phyloP scores from a whole-genome alignment of 92 coral and sea anemone genomes.

The Phenganax stokvisi region DNA sequence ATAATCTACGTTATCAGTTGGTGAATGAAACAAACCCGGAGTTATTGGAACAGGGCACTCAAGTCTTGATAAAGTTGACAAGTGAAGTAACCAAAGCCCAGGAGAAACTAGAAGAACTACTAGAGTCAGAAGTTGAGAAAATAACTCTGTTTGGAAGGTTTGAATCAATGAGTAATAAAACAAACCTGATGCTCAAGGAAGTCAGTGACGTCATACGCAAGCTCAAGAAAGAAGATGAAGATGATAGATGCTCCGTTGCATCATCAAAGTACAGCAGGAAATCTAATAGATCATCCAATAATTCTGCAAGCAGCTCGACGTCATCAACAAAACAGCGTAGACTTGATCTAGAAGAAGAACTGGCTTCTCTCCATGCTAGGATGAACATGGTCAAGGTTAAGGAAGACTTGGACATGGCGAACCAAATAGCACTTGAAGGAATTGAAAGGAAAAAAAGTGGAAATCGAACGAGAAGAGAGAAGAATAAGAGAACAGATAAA shows the following conservation, averaged over 20 bases:
- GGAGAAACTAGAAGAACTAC: neutral
- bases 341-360: slow-evolving; percentile 19
- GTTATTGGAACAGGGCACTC: neutral
- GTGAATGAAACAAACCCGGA: neutral
- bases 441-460: neutral
- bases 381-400: slow-evolving; percentile 10
- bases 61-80: neutral
- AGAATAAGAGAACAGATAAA: slow-evolving; percentile 2
- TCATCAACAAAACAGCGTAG: slow-evolving; percentile 21
- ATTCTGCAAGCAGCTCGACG: neutral
- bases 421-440: neutral
- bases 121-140: neutral
- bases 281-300: neutral
- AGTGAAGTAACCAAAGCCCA: neutral
- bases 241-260: neutral
- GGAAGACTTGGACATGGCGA: slow-evolving; percentile 11
- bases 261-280: neutral
- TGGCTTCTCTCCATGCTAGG: neutral
- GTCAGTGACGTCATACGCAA: neutral
- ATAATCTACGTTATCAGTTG: neutral
- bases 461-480: slow-evolving; percentile 21
- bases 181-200: neutral
- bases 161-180: neutral
- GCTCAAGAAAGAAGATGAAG: neutral
- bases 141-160: neutral